Percentiles rank a stretch among this genome's conserved stretches.
phyloP scores from a whole-genome alignment of 2,113 vertebrate genomes.

The Mobula birostris region DNA sequence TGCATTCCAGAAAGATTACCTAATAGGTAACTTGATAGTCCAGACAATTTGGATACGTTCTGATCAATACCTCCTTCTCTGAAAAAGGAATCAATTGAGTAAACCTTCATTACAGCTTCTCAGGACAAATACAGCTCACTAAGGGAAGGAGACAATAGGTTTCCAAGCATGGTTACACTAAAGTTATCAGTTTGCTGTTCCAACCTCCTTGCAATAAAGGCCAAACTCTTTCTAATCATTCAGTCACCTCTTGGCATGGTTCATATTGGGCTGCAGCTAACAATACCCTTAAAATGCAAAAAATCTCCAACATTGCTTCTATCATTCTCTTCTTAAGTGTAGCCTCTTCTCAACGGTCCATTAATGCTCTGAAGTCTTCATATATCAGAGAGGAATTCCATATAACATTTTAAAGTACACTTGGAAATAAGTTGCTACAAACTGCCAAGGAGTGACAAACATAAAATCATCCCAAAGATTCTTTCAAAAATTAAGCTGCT shows the following conservation, averaged over 20 bases:
- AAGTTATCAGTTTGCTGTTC: too few species aligned
- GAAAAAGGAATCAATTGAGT: not conserved
- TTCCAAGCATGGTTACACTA: too few species aligned
- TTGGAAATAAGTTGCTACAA: not conserved
- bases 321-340: too few species aligned
- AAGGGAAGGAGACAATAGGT: too few species aligned
- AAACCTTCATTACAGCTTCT: not conserved
- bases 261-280: not conserved
- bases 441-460: not conserved
- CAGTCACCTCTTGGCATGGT: not conserved
- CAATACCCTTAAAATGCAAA: not conserved
- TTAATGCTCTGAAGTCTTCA: not conserved
- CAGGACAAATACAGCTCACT: not conserved
- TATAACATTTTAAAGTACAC: not conserved
- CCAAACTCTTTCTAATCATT: too few species aligned
- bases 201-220: too few species aligned
- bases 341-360: not conserved
- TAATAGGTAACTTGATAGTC: not conserved
- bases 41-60: not conserved
- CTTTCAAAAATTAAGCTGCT: not conserved
- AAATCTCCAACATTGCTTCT: not conserved
- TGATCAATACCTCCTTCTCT: not conserved
- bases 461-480: not conserved
- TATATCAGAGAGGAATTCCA: not conserved
- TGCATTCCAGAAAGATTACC: not conserved